These are phyloP conservation scores for Carcharodon carcharias DNA, from an alignment of 2,797 vertebrate genomes.

Conservation along the genomic window DNA sequence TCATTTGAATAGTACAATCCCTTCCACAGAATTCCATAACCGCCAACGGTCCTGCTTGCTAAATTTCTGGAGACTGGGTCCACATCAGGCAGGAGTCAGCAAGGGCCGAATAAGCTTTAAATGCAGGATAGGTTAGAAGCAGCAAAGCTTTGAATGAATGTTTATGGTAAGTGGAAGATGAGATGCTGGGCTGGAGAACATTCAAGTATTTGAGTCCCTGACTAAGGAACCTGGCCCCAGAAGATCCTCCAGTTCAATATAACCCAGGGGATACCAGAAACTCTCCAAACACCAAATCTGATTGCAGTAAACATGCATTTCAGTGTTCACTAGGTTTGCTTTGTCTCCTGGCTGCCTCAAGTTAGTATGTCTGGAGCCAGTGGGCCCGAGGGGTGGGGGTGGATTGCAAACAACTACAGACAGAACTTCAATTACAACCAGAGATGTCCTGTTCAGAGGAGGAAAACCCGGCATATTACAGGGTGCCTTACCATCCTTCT, in stretches of 20 bases:
- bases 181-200: neutral
- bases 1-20: neutral
- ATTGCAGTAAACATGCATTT: neutral
- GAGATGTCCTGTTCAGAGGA: neutral
- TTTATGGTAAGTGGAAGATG: neutral
- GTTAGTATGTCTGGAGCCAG: neutral
- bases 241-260: neutral
- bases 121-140: neutral
- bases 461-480: neutral
- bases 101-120: neutral
- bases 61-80: neutral
- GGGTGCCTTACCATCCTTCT: neutral
- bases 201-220: neutral
- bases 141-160: neutral
- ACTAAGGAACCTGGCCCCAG: neutral
- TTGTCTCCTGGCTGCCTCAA: neutral
- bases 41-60: neutral
- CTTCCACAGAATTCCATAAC: neutral
- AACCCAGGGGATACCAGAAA: neutral
- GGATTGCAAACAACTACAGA: neutral
- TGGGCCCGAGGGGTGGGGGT: neutral
- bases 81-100: neutral
- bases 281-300: neutral
- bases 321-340: neutral
- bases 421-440: neutral